These are phyloP conservation scores for Aphelinus atriplicis DNA, from an alignment of 1,140 invertebrate genomes.

Conservation along the genomic window DNA sequence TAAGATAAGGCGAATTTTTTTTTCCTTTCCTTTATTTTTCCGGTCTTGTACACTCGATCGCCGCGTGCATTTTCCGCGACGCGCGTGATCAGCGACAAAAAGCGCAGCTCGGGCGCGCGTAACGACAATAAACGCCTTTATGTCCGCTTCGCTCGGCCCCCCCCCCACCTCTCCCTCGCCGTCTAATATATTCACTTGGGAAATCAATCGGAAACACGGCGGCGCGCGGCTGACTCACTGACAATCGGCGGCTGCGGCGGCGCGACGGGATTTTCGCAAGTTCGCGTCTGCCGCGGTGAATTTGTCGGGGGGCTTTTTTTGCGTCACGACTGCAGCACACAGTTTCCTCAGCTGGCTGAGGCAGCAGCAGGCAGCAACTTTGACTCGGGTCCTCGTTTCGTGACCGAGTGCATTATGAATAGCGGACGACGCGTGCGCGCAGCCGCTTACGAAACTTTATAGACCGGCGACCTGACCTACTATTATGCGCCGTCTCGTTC, in stretches of 20 bases:
- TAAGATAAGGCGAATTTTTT: neutral
- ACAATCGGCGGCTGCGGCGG: too few relatives aligned
- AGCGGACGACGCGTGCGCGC: too few relatives aligned
- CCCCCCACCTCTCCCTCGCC: neutral
- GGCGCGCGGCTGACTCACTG: too few relatives aligned
- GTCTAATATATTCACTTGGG: neutral
- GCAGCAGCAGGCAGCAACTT: neutral
- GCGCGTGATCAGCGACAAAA: neutral
- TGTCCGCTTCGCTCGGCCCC: neutral
- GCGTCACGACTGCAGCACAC: conserved; percentile 1
- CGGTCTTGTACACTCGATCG: neutral
- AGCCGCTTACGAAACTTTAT: conserved; percentile 11
- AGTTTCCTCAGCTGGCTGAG: neutral
- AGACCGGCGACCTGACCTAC: conserved; percentile 19
- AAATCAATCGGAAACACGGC: neutral
- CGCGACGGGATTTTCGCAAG: conserved; percentile 7
- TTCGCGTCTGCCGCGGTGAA: neutral
- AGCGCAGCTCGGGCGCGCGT: neutral
- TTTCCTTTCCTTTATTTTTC: neutral
- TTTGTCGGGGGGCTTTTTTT: neutral
- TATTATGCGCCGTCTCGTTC: conserved; percentile 3
- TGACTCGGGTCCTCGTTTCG: conserved; percentile 22
- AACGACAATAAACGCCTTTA: conserved; percentile 1
- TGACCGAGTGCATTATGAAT: conserved; percentile 2
- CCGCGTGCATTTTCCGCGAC: neutral